Evolutionary conservation across 2,113 vertebrate species (phyloP).

Genomic region (Xiphorhynchus elegans): DNA sequence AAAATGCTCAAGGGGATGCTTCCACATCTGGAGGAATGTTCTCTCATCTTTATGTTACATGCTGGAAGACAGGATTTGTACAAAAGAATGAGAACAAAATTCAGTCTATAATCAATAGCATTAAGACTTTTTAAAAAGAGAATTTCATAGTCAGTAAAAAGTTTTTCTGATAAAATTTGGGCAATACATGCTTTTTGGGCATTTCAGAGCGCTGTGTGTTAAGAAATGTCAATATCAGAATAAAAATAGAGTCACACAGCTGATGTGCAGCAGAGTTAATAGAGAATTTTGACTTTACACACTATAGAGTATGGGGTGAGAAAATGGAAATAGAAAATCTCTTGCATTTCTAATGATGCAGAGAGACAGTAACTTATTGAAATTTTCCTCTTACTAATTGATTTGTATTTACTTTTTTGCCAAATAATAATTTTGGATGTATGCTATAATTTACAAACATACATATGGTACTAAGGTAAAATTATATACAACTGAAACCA

Average conservation of each 20-base stretch:
- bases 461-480: not conserved
- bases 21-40: not conserved
- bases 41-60: not conserved
- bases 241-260: not conserved
- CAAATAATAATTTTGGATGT: not conserved
- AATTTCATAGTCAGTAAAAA: not conserved
- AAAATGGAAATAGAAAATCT: not conserved
- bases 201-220: not conserved
- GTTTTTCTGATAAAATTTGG: not conserved
- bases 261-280: not conserved
- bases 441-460: not conserved
- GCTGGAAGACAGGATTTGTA: not conserved
- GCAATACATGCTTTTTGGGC: not conserved
- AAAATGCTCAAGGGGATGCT: not conserved
- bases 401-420: not conserved
- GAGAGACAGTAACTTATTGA: not conserved
- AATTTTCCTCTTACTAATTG: not conserved
- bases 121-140: not conserved
- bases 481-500: not conserved
- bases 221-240: not conserved
- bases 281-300: not conserved
- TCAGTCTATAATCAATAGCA: not conserved
- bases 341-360: not conserved
- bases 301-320: not conserved
- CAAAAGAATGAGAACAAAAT: not conserved